Conservation (phyloP, 2,113 vertebrate genomes). For the Pachyramphus minor region DNA sequence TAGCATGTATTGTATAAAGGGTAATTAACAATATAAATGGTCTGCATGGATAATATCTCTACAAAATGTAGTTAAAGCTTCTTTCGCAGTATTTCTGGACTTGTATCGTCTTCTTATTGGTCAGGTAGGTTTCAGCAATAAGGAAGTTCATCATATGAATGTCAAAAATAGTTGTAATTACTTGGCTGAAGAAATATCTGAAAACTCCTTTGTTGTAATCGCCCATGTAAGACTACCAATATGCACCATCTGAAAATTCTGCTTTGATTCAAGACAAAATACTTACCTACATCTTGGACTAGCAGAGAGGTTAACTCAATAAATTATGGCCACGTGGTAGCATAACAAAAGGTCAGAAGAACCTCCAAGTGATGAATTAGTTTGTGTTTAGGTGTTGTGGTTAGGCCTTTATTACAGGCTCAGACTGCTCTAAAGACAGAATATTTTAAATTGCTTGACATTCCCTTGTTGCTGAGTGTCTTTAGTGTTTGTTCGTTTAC, state of each 20-base stretch:
- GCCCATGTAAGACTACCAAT: background rate
- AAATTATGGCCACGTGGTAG: background rate
- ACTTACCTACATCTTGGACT: background rate
- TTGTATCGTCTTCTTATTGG: background rate
- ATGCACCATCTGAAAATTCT: background rate
- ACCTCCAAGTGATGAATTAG: background rate
- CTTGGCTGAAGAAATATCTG: background rate
- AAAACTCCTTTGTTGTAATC: background rate
- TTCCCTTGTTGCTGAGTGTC: background rate
- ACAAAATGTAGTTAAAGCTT: background rate
- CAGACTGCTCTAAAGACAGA: background rate
- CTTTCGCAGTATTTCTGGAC: background rate
- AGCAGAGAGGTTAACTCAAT: background rate
- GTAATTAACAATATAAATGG: background rate
- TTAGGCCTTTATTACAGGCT: background rate
- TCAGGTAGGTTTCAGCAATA: background rate
- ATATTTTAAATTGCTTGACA: background rate
- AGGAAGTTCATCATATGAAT: background rate
- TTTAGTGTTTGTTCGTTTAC: background rate
- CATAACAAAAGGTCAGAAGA: conserved; percentile 7
- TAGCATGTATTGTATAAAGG: background rate
- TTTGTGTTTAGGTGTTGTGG: background rate
- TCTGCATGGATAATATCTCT: background rate
- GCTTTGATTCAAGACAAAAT: background rate
- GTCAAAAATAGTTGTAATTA: background rate